Evolutionary conservation across 2,113 vertebrate species (phyloP).

Genomic region (Gopherus evgoodei): DNA sequence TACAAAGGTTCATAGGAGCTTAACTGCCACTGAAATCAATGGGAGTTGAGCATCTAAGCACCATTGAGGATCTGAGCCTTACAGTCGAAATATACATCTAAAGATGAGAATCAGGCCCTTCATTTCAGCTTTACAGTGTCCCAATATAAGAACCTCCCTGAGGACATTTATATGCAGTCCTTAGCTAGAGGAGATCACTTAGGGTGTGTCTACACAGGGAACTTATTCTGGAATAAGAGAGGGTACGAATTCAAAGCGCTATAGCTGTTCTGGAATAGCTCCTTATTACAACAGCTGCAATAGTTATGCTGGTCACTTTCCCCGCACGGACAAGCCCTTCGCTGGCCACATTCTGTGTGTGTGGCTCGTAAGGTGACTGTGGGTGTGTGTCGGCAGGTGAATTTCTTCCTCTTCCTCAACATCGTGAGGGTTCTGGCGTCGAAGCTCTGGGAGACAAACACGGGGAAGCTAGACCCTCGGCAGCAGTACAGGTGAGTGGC

Average conservation of each 20-base stretch:
- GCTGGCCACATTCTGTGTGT: fast-evolving
- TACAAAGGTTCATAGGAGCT: not conserved
- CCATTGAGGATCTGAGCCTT: too few species aligned
- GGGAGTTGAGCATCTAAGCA: not conserved
- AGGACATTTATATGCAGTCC: not conserved
- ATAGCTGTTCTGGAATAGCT: not conserved
- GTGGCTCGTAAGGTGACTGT: fast-evolving
- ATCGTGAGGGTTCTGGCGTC: constrained; percentile 85
- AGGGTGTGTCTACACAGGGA: not conserved
- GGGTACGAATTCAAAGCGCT: not conserved
- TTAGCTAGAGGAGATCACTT: fast-evolving
- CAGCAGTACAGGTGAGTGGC: constrained; percentile 84
- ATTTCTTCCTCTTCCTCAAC: constrained; percentile 88
- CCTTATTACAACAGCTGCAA: too few species aligned
- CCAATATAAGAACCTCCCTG: not conserved
- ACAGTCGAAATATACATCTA: too few species aligned
- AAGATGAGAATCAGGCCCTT: not conserved
- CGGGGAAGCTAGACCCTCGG: constrained; percentile 78
- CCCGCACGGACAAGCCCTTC: fast-evolving
- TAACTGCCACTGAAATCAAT: not conserved
- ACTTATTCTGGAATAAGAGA: not conserved
- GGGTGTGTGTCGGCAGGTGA: constrained; percentile 73
- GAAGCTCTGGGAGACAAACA: constrained; percentile 84
- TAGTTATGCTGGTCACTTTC: not conserved
- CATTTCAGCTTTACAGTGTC: not conserved